Evolutionary conservation across 2,888 invertebrate genomes (phyloP), one percentile per base, ranked within the genome.

Genomic region (Aphodius granarius): DNA sequence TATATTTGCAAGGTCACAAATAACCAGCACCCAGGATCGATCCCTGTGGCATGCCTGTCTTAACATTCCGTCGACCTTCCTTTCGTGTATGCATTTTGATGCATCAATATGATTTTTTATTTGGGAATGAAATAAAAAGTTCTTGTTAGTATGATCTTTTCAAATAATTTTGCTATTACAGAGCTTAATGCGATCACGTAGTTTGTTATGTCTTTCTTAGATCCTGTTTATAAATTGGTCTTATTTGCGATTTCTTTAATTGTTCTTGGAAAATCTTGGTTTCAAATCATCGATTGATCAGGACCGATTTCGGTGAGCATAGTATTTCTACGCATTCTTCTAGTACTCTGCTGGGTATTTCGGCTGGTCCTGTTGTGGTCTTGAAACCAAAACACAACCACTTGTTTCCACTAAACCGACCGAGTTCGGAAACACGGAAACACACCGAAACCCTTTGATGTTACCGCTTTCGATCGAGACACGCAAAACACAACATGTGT

Each of bases 181-280:
- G 43, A 43, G 6, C 6, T 43, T 43, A 43, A 43, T 13, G 43
- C 43, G 6, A 43, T 43, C 13, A 6, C 13, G 43, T 43, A 43
- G 43, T 43, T 43, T 13, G 43, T 13, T 43, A 43, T 43, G 9
- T 43, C 43, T 6, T 1, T 43, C 13, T 43, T 43, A 43, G 43
- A 43, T 43, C 43, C n/a, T n/a, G n/a, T n/a, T n/a, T n/a, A n/a
- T n/a, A n/a, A n/a, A n/a, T n/a, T n/a, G n/a, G n/a, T n/a, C n/a
- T n/a, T n/a, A n/a, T n/a, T n/a, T n/a, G n/a, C n/a, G 43, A 43
- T 66, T 66, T 66, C 18, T 66, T 66, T n/a, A 66, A 21, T 66
- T 66, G 66, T 66, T 66, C 18, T 18, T 3, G 66, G 18, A 66
- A 66, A 15, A 18, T 2, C 15, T 19, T 66, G 3, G 66, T 17